Evolutionary conservation across 1,140 invertebrate species (phyloP).

Genomic region (Drosophila kohkoa): DNA sequence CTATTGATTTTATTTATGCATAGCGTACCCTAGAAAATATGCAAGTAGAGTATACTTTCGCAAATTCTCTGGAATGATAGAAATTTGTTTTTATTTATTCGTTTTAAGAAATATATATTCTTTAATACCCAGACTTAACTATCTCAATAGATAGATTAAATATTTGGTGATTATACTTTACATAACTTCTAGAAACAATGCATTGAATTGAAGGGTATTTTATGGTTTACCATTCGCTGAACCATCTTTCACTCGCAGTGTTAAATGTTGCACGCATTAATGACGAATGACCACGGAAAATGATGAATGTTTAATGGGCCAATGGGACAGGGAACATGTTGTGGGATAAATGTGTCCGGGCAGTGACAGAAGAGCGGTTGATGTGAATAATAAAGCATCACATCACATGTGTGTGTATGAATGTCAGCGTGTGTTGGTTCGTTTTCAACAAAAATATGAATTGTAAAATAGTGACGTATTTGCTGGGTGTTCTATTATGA

Average conservation of each 20-base stretch:
- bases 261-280: conserved; percentile 74
- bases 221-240: background rate
- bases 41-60: background rate
- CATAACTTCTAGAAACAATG: too few relatives aligned
- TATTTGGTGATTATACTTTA: background rate
- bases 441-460: conserved; percentile 23
- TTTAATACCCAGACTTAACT: background rate
- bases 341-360: conserved; percentile 42
- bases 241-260: conserved; percentile 24
- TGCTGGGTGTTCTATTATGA: conserved; percentile 18
- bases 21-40: background rate
- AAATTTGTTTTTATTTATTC: background rate
- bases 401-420: background rate
- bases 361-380: conserved; percentile 16
- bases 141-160: too few relatives aligned
- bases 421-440: conserved; percentile 10
- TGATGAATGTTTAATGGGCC: conserved; percentile 80
- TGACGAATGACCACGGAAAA: conserved; percentile 76
- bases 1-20: conserved; percentile 3
- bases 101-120: background rate
- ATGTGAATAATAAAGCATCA: conserved; percentile 14
- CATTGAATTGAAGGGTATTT: background rate
- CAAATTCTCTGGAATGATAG: background rate
- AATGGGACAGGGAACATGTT: conserved; percentile 73
- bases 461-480: conserved; percentile 28